Base-by-base conservation (phyloP, 2,888 invertebrate genomes). In the Perizoma affinitatum region DNA sequence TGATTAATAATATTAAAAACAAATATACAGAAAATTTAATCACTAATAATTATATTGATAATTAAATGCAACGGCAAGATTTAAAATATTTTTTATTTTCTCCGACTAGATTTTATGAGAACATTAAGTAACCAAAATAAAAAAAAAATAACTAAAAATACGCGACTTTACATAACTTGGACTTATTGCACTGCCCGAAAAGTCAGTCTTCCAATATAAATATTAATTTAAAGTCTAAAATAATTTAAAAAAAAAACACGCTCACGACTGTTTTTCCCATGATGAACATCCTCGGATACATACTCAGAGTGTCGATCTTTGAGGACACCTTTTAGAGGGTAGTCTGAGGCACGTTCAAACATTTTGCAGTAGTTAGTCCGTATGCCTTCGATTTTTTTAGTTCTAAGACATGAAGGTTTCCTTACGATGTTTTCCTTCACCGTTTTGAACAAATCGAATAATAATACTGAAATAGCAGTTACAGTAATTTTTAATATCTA, bases 141-240 rank as follows among this genome's bases (percentile, higher is more conserved):
- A 42, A 6, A 36, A 34, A 44, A 54, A 50, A 57, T 41, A 64
- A 59, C n/a, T 42, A 45, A 49, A 60, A 48, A 41, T 42, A 49
- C 4, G 8, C 4, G 11, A 47, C 36, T 35, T 36, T 34, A 7
- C 8, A 4, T 36, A 38, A 38, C 54, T 57, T 58, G 45, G 48
- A 52, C 57, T 68, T 88, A 90, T 91, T 91, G 91, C 91, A 91
- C 91, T 83, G 82, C 91, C 91, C 91, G 78, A 79, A 71, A 72
- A 67, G 76, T 89, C 88, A 88, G 90, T 89, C 90, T 87, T 86
- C 77, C 75, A 78, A 81, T 50, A 34, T 0, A 38, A 10, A 11
- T 42, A 10, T 34, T 11, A 53, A 51, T 42, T 43, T 7, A 52
- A 43, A 11, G 36, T 36, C 5, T 34, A 4, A 34, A 10, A 22